These are phyloP conservation scores for Dryas iulia DNA, from an alignment of 1,140 invertebrate species.

Conservation along the genomic window DNA sequence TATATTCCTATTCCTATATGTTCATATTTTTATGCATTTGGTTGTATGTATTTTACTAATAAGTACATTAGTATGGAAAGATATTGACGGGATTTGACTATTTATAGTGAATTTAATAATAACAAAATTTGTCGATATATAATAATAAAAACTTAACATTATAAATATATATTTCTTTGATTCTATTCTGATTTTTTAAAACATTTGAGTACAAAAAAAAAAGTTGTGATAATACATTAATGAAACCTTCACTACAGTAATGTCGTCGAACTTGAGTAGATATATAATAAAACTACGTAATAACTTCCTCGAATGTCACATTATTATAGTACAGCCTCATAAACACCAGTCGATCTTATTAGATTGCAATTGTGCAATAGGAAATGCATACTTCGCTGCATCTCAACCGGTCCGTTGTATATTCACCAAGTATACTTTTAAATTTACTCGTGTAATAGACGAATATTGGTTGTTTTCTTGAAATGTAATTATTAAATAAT, in stretches of 20 bases:
- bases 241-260: background rate
- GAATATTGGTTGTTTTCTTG: background rate
- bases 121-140: no score
- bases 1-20: no score
- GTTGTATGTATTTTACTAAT: no score
- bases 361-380: slow-evolving; percentile 36
- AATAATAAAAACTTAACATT: no score
- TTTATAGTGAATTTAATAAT: no score
- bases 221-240: no score
- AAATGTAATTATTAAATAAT: background rate
- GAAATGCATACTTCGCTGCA: slow-evolving; percentile 42
- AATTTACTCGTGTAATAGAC: slow-evolving; percentile 1
- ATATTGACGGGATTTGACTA: no score
- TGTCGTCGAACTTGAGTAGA: background rate
- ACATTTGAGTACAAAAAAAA: no score
- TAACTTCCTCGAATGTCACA: slow-evolving; percentile 8
- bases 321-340: slow-evolving; percentile 13
- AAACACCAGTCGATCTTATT: slow-evolving; percentile 19
- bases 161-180: no score
- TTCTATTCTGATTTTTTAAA: no score
- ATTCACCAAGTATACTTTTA: slow-evolving; percentile 9
- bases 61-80: no score
- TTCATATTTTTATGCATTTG: no score
- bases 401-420: slow-evolving; percentile 38
- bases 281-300: slow-evolving; percentile 3